phyloP scores from a whole-genome alignment of 2,888 invertebrate genomes.

The Hesperia comma region DNA sequence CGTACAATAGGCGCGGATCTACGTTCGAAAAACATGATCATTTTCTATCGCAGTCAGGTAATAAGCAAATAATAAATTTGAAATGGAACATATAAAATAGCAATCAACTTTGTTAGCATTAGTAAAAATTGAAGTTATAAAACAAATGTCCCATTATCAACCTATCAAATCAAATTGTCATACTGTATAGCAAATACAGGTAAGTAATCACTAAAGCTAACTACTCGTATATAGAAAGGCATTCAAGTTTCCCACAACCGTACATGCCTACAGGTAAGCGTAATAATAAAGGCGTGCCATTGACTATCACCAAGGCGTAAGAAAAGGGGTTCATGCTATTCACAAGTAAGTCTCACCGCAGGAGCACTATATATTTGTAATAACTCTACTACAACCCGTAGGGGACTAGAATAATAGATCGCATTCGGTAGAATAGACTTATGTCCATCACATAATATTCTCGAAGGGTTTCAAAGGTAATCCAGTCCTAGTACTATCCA shows the following conservation, averaged over 20 bases:
- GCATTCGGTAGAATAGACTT: background rate
- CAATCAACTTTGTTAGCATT: no score
- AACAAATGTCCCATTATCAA: no score
- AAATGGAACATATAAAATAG: no score
- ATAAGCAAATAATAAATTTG: no score
- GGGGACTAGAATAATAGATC: background rate
- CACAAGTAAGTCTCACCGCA: conserved; percentile 3
- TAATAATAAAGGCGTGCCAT: conserved; percentile 7
- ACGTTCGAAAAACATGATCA: no score
- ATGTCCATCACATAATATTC: background rate
- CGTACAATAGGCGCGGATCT: no score
- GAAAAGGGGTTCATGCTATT: conserved; percentile 17
- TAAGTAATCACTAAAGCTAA: background rate
- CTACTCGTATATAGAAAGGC: background rate
- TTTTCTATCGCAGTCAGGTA: no score
- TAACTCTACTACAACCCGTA: background rate
- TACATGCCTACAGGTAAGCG: conserved; percentile 9
- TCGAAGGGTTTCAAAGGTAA: background rate
- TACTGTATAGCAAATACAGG: no score
- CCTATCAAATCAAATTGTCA: no score
- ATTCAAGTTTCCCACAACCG: conserved; percentile 33
- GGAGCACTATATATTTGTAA: conserved; percentile 11
- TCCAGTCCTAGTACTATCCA: no score
- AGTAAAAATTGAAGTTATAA: no score
- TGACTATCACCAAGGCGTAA: conserved; percentile 17